Evolutionary conservation across 92 coral and sea anemone species (phyloP), one percentile per base, ranked within the genome.

Genomic region (Ricordea florida): DNA sequence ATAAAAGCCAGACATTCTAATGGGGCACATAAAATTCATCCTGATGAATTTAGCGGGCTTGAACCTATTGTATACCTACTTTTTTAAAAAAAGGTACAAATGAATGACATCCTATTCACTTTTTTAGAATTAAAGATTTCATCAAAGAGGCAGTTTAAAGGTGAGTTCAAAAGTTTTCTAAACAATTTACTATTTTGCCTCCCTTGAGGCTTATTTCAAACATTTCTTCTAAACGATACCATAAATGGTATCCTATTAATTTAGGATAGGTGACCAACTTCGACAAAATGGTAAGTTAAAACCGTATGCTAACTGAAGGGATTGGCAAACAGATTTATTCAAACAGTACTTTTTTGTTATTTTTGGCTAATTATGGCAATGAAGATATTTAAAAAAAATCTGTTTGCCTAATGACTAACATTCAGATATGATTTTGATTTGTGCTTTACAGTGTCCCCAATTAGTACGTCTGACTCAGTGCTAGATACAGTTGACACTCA

Each of bases 1-100:
- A 77, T 65, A 8, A 65, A 77, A 63, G 83, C 83, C 9, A 38
- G 60, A n/a, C 62, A 77, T 51, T 48, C 74, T 51, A 44, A 49
- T 75, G 58, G 57, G 4, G 76, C 76, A 68, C 42, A 35, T n/a
- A 50, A 46, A n/a, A 15, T 33, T 25, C 41, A 26, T 20, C 10
- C 60, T 24, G 60, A 28, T 31, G 63, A 68, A 14, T 57, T 43
- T 3, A 34, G 48, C 28, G 70, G 58, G 31, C 70, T 79, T 11
- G 63, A 79, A 30, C 71, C 70, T 66, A 70, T 67, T 18, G 27
- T 68, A 22, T 43, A 40, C 36, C 43, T 79, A 26, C 61, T n/a
- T n/a, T n/a, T n/a, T n/a, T n/a, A n/a, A n/a, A n/a, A n/a, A n/a
- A n/a, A n/a, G n/a, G n/a, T n/a, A n/a, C 16, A 52, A 52, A 52